Percentiles rank a stretch among this genome's conserved stretches.
phyloP scores from a whole-genome alignment of 2,888 invertebrate species.

The Aporophyla nigra region DNA sequence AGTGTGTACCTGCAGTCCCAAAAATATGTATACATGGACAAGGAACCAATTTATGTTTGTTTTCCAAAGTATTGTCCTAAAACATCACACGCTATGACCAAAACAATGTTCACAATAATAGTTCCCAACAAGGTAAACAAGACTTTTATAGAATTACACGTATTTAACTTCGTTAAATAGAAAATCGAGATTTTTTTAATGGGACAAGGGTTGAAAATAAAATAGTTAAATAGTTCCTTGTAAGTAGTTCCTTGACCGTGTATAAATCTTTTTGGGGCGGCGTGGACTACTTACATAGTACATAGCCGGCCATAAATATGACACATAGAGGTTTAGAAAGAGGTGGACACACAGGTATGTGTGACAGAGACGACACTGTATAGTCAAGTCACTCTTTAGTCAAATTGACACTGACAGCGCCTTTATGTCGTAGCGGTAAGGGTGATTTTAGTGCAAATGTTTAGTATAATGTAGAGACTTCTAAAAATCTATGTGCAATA shows the following conservation, averaged over 20 bases:
- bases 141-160: no score
- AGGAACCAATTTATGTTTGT: no score
- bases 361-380: neutral
- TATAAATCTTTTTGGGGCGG: neutral
- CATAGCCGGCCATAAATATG: neutral
- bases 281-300: neutral
- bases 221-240: no score
- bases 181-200: no score
- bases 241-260: no score
- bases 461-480: neutral
- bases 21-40: no score
- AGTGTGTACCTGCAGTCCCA: no score
- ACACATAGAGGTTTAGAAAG: neutral
- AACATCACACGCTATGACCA: no score
- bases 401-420: neutral
- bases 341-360: neutral
- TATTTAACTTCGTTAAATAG: no score
- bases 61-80: no score
- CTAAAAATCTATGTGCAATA: neutral
- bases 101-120: no score
- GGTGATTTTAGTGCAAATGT: neutral
- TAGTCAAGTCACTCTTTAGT: neutral
- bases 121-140: no score
- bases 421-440: neutral
- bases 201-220: neutral